A percentile compares a stretch with the other conserved stretches of the same genome.
Conservation (phyloP, 2,888 invertebrate species). For the Mesoligia furuncula region DNA sequence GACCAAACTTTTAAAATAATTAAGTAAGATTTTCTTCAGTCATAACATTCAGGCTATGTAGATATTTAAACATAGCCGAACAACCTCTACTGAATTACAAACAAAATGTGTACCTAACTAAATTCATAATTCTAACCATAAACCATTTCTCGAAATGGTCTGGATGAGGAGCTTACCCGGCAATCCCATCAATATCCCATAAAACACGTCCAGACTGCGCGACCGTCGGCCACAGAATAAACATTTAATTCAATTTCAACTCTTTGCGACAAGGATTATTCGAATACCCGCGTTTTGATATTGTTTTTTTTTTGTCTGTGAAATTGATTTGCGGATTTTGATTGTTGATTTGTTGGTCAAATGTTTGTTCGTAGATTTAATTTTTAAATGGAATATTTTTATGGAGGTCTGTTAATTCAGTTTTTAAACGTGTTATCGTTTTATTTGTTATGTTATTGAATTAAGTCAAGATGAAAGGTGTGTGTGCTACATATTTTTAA, state of each 20-base stretch:
- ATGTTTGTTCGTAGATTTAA: constrained; percentile 34
- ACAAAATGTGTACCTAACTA: constrained; percentile 4
- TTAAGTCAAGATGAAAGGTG: not conserved
- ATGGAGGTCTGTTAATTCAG: not conserved
- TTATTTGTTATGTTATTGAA: not conserved
- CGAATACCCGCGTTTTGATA: constrained; percentile 32
- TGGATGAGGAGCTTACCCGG: constrained; percentile 36
- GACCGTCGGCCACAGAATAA: constrained; percentile 40
- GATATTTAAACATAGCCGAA: not conserved
- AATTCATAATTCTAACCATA: constrained; percentile 9
- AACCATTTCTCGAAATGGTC: constrained; percentile 33
- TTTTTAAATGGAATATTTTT: constrained; percentile 40
- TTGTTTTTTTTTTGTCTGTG: constrained; percentile 15
- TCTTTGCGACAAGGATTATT: constrained; percentile 51
- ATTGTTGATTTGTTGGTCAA: constrained; percentile 48
- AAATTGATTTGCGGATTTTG: constrained; percentile 44
- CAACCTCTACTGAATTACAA: not conserved
- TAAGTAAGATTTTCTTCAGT: not conserved
- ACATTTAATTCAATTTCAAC: constrained; percentile 58
- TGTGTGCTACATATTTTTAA: not conserved
- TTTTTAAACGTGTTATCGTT: not conserved
- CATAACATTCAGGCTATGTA: not conserved
- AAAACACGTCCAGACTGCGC: constrained; percentile 49
- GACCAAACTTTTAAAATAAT: not conserved
- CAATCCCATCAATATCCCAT: constrained; percentile 52